Percentiles rank a stretch among this genome's conserved stretches.
Conservation (phyloP, 2,113 vertebrate species). For the Anoplopoma fimbria region DNA sequence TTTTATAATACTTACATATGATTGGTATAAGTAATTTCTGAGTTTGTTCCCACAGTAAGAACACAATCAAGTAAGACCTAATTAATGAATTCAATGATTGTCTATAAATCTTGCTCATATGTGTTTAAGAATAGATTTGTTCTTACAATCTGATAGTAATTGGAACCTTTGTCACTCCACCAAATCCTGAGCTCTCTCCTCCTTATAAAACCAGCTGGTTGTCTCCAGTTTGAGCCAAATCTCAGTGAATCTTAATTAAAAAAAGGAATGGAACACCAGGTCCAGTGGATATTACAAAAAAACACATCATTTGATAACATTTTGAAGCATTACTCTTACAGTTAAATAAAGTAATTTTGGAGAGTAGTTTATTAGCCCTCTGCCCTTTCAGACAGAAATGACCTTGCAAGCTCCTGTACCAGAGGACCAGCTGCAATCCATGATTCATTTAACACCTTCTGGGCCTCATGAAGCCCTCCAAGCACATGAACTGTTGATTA, state of each 20-base stretch:
- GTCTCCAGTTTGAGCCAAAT: constrained; percentile 39
- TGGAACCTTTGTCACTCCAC: constrained; percentile 10
- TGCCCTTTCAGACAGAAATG: constrained; percentile 75
- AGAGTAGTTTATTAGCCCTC: constrained; percentile 71
- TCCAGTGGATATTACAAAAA: constrained; percentile 56
- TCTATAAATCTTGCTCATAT: background rate
- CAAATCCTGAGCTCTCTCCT: constrained; percentile 30
- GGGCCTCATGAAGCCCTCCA: constrained; percentile 64
- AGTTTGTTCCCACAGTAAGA: constrained; percentile 14
- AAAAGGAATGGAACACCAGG: constrained; percentile 48
- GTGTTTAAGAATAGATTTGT: constrained; percentile 6
- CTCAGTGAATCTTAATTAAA: constrained; percentile 66
- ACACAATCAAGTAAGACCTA: constrained; percentile 11
- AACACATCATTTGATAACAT: constrained; percentile 68
- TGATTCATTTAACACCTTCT: constrained; percentile 82
- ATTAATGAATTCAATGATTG: constrained; percentile 16
- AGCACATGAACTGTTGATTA: constrained; percentile 74
- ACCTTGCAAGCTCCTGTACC: constrained; percentile 71
- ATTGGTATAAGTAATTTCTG: background rate
- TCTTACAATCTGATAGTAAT: background rate
- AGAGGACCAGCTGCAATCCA: constrained; percentile 74
- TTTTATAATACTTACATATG: constrained; percentile 9
- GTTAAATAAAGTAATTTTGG: constrained; percentile 71
- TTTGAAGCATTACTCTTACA: constrained; percentile 66
- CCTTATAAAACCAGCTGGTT: constrained; percentile 36